Conservation (phyloP, 2,797 vertebrate genomes). For the Enteromius viviparus region DNA sequence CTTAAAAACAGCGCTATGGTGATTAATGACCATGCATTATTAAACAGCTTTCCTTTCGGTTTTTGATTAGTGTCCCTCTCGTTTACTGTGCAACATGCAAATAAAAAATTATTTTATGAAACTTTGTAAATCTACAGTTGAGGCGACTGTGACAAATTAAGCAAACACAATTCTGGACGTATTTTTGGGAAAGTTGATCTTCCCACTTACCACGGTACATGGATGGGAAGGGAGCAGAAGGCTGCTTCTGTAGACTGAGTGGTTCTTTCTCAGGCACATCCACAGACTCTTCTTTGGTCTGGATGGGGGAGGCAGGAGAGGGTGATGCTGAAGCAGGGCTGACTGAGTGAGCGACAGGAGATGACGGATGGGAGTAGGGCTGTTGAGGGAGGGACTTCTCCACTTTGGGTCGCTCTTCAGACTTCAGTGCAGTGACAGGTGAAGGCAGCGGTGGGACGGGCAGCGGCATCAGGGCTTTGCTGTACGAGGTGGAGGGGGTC, state of each 20-base stretch:
- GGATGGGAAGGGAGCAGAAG: slow-evolving; percentile 78
- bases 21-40: slow-evolving; percentile 31
- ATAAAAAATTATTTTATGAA: not conserved
- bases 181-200: not conserved
- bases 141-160: slow-evolving; percentile 4
- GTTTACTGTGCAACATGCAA: slow-evolving; percentile 13
- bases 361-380: slow-evolving; percentile 81
- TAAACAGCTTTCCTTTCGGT: slow-evolving; percentile 2
- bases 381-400: slow-evolving; percentile 76
- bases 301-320: slow-evolving; percentile 74
- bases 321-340: slow-evolving; percentile 81
- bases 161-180: not conserved
- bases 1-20: slow-evolving; percentile 15
- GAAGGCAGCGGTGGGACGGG: slow-evolving; percentile 80
- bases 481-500: slow-evolving; percentile 79
- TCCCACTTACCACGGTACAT: slow-evolving; percentile 85
- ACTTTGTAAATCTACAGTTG: not conserved
- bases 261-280: slow-evolving; percentile 84
- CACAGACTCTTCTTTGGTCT: slow-evolving; percentile 84
- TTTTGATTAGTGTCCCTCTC: slow-evolving; percentile 14
- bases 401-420: slow-evolving; percentile 85
- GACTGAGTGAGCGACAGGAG: slow-evolving; percentile 81
- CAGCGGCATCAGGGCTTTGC: slow-evolving; percentile 82
- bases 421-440: slow-evolving; percentile 85
- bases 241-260: slow-evolving; percentile 80